A percentile compares a stretch with the other conserved stretches of the same genome.
Conservation (phyloP, 1,140 invertebrate genomes). For the Sipha flava region DNA sequence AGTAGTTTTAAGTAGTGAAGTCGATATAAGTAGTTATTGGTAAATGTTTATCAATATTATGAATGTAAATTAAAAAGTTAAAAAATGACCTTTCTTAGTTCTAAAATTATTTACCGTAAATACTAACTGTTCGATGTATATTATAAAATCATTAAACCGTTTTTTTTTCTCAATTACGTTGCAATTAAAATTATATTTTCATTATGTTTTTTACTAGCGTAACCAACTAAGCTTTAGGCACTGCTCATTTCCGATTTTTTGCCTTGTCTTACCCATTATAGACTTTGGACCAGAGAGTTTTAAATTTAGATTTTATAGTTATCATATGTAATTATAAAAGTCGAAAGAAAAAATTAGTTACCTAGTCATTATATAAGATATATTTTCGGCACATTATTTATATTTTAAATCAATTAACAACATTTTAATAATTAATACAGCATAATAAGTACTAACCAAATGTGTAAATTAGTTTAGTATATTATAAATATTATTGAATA, state of each 20-base stretch:
- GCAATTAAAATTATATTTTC: neutral
- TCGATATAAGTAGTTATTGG: neutral
- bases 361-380: too few relatives aligned
- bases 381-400: too few relatives aligned
- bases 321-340: too few relatives aligned
- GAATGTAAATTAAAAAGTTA: neutral
- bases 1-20: too few relatives aligned
- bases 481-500: too few relatives aligned
- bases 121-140: neutral
- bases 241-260: neutral
- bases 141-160: neutral
- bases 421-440: too few relatives aligned
- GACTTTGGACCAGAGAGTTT: neutral
- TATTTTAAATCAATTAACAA: too few relatives aligned
- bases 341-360: too few relatives aligned
- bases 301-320: too few relatives aligned
- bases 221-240: neutral
- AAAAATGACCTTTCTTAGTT: neutral
- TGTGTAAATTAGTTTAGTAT: too few relatives aligned
- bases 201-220: neutral
- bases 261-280: neutral
- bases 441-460: too few relatives aligned
- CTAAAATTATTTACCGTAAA: neutral
- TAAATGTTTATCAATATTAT: neutral
- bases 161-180: neutral